Evolutionary conservation across 2,888 invertebrate species (phyloP).

Genomic region (Melolontha melolontha): DNA sequence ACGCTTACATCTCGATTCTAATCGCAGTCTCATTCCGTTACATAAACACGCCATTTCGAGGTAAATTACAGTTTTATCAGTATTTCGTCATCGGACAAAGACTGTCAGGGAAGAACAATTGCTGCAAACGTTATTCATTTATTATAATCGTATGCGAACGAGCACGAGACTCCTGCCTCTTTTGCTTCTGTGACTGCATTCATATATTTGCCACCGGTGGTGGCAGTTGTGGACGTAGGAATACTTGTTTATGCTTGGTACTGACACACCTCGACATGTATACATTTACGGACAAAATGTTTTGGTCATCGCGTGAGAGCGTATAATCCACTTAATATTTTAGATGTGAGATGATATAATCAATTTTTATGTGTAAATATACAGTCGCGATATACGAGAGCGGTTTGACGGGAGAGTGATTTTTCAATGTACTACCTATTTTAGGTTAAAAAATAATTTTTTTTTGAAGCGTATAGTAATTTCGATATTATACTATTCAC

Average conservation of each 20-base stretch:
- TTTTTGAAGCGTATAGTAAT: too few relatives aligned
- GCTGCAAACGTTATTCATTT: constrained; percentile 24
- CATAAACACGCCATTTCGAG: constrained; percentile 17
- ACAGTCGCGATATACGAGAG: too few relatives aligned
- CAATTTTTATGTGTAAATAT: too few relatives aligned
- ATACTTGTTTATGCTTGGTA: too few relatives aligned
- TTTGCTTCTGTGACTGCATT: constrained; percentile 4
- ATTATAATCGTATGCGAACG: constrained; percentile 28
- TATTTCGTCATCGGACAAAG: not conserved
- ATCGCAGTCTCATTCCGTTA: constrained; percentile 14
- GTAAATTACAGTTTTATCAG: constrained; percentile 6
- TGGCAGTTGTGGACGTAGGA: constrained; percentile 15
- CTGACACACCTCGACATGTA: not conserved
- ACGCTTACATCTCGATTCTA: constrained; percentile 6
- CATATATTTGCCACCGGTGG: constrained; percentile 24
- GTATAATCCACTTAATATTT: not conserved
- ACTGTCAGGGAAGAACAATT: constrained; percentile 5
- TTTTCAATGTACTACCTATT: too few relatives aligned
- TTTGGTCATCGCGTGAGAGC: not conserved
- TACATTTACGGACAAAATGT: constrained; percentile 7
- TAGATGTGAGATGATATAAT: not conserved
- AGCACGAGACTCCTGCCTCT: not conserved
- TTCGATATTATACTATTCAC: too few relatives aligned
- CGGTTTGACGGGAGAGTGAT: too few relatives aligned
- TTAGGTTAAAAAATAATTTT: too few relatives aligned